Base-by-base conservation (phyloP, 1,140 invertebrate species). In the Dreissena polymorpha region DNA sequence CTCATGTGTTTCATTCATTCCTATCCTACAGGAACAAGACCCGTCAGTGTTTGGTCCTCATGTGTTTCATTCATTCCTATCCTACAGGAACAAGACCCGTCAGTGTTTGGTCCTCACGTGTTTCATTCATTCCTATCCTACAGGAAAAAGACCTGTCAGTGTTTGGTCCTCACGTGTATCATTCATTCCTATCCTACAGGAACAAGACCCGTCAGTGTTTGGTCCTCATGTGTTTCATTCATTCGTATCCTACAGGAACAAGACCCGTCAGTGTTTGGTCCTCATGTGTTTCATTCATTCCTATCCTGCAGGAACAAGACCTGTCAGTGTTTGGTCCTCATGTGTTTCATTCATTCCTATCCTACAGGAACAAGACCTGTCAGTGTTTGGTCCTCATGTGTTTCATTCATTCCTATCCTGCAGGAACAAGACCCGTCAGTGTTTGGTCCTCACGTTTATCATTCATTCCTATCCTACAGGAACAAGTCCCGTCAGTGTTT, bases 81-180 rank as follows among this genome's bases (percentile, higher is more conserved):
- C n/a, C n/a, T n/a, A n/a, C n/a, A n/a, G n/a, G 86, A 88, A 39
- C 91, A 92, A 84, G 92, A 93, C 63, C 91, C 92, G 13, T 86
- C 85, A 14, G 72, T 77, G 13, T 90, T 90, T 83, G 83, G 84
- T 50, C 76, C 73, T 25, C 74, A 76, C 29, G 75, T 86, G 16
- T 67, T n/a, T n/a, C n/a, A n/a, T n/a, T n/a, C n/a, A n/a, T n/a
- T n/a, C n/a, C n/a, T n/a, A n/a, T n/a, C n/a, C n/a, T n/a, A n/a
- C n/a, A n/a, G n/a, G 86, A 88, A 39, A 91, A 92, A 84, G 92
- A 93, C 63, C 91, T 91, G 13, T 86, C 85, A 14, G 72, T 77
- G 13, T 90, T 90, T 83, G 83, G 84, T 50, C 76, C 73, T 25
- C 74, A 76, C 29, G 75, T 86, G 16, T 67, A n/a, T n/a, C n/a